Evolutionary conservation across 2,113 vertebrate species (phyloP).

Genomic region (Narcine bancroftii): DNA sequence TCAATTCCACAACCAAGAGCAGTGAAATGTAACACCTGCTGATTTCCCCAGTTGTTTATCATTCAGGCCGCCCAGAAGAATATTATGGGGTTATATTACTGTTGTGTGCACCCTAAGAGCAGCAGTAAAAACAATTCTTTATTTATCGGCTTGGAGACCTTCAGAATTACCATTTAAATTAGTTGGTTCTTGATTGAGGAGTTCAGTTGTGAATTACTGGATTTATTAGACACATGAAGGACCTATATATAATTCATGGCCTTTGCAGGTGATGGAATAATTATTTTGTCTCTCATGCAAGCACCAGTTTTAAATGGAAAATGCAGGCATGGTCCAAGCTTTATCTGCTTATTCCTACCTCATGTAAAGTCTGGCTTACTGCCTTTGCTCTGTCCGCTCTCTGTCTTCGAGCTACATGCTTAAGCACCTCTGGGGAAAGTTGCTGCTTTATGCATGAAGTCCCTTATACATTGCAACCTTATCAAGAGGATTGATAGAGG

Average conservation of each 20-base stretch:
- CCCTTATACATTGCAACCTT: too few species aligned
- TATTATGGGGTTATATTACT: neutral
- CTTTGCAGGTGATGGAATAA: neutral
- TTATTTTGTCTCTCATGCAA: conserved; percentile 1
- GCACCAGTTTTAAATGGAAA: neutral
- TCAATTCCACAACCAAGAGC: neutral
- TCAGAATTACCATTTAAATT: conserved; percentile 31
- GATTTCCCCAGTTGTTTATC: neutral
- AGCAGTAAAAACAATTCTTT: neutral
- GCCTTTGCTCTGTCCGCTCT: neutral
- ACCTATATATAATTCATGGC: neutral
- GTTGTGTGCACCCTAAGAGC: neutral
- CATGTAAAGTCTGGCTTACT: neutral
- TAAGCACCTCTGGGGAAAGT: too few species aligned
- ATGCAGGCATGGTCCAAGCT: neutral
- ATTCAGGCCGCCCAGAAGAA: neutral
- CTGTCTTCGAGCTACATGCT: neutral
- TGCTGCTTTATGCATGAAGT: neutral
- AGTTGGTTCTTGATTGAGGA: conserved; percentile 34
- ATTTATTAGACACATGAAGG: neutral
- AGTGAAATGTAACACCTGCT: neutral
- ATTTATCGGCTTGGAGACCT: conserved; percentile 21
- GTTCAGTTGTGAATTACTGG: conserved; percentile 28
- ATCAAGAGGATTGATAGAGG: neutral
- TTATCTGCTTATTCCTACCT: neutral